Evolutionary conservation across 2,888 invertebrate genomes (phyloP).

Genomic region (Pogonocherus hispidulus): DNA sequence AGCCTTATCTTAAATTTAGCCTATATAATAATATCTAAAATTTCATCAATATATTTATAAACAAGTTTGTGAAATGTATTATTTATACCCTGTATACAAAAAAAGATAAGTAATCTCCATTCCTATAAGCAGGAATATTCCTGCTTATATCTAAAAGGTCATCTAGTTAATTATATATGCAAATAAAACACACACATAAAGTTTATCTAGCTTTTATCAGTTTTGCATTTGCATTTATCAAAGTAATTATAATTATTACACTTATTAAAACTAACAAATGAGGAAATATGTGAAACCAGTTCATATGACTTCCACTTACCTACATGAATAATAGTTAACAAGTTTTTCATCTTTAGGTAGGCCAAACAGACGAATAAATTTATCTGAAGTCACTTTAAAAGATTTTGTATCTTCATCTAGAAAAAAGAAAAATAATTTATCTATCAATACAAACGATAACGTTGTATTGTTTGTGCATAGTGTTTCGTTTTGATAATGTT

Average conservation of each 20-base stretch:
- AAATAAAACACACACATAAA: background rate
- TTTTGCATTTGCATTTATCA: background rate
- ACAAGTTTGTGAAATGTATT: too few relatives aligned
- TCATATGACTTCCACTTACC: constrained; percentile 73
- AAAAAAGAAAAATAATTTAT: constrained; percentile 56
- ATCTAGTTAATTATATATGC: constrained; percentile 9
- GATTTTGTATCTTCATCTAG: constrained; percentile 87
- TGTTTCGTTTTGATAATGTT: background rate
- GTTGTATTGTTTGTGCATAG: background rate
- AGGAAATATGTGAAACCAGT: background rate
- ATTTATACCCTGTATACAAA: too few relatives aligned
- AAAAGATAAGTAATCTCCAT: too few relatives aligned
- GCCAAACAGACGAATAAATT: constrained; percentile 90
- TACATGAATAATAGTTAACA: constrained; percentile 94
- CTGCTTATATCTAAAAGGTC: background rate
- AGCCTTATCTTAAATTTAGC: too few relatives aligned
- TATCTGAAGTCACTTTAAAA: constrained; percentile 82
- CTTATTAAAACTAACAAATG: background rate
- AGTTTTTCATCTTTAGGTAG: constrained; percentile 95
- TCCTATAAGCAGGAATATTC: background rate
- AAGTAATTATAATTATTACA: background rate
- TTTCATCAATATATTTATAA: too few relatives aligned
- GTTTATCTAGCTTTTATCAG: constrained; percentile 1
- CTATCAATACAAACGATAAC: background rate
- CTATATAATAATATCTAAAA: too few relatives aligned